Conservation (phyloP, 2,888 invertebrate species). For the Cosmia pyralina region DNA sequence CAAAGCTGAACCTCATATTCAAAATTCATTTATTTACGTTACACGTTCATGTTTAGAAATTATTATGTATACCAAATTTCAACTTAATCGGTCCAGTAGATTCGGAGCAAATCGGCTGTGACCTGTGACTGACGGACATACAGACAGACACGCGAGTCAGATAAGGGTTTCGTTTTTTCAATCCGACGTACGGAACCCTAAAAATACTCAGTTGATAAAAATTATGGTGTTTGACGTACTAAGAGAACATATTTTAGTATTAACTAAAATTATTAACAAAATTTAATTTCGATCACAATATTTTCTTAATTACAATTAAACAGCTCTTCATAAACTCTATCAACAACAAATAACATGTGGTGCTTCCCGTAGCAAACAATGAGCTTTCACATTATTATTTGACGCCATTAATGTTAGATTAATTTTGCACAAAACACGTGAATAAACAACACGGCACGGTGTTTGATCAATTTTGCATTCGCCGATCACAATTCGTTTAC, state of each 20-base stretch:
- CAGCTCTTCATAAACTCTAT: slow-evolving; percentile 18
- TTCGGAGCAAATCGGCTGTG: too few relatives aligned
- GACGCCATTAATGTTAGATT: slow-evolving; percentile 35
- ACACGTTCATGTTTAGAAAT: too few relatives aligned
- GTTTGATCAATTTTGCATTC: slow-evolving; percentile 50
- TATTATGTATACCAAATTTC: too few relatives aligned
- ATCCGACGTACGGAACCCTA: too few relatives aligned
- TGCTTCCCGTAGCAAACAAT: slow-evolving; percentile 32
- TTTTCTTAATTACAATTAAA: slow-evolving; percentile 24
- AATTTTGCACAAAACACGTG: slow-evolving; percentile 43
- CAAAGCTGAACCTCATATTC: too few relatives aligned
- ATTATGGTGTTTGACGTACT: not conserved
- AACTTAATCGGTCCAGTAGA: too few relatives aligned
- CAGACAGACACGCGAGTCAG: too few relatives aligned
- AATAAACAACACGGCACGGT: slow-evolving; percentile 21
- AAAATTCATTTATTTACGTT: too few relatives aligned
- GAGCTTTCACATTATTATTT: slow-evolving; percentile 33
- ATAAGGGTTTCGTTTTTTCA: too few relatives aligned
- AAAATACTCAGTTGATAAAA: not conserved
- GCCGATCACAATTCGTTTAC: slow-evolving; percentile 32
- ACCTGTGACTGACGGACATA: too few relatives aligned
- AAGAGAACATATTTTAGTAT: not conserved
- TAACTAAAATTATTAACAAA: not conserved
- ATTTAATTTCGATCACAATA: slow-evolving; percentile 22
- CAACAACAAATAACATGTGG: slow-evolving; percentile 19